These are phyloP conservation scores for Pogona vitticeps DNA, from an alignment of 2,113 vertebrate genomes.

Conservation along the genomic window DNA sequence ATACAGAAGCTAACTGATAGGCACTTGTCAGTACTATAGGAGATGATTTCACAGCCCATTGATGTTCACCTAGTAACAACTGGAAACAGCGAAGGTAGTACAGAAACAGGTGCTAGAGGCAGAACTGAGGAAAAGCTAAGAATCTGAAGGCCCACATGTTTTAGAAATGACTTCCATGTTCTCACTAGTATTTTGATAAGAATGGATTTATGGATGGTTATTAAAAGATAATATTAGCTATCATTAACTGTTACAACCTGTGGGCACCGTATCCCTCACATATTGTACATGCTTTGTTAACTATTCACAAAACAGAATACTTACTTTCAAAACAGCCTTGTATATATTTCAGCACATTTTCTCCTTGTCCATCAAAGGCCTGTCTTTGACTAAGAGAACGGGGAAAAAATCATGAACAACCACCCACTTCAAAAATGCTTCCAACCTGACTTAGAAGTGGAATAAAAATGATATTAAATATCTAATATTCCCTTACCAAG, in stretches of 20 bases:
- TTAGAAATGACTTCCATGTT: neutral
- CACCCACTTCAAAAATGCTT: slow-evolving; percentile 5
- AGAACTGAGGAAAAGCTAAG: neutral
- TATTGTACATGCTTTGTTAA: neutral
- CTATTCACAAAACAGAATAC: slow-evolving; percentile 35
- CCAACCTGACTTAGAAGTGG: neutral
- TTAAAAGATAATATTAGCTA: neutral
- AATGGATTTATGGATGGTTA: neutral
- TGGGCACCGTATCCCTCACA: too few species aligned
- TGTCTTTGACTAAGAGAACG: slow-evolving; percentile 31
- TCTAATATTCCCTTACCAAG: neutral
- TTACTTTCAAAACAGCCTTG: slow-evolving; percentile 77
- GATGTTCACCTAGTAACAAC: too few species aligned
- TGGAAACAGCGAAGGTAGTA: neutral
- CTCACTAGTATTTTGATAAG: neutral
- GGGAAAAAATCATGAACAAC: slow-evolving; percentile 15
- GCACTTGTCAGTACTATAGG: neutral
- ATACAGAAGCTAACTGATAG: neutral
- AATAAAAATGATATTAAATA: neutral
- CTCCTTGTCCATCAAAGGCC: slow-evolving; percentile 58
- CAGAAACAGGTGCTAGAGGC: neutral
- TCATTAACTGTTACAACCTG: neutral
- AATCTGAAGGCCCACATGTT: neutral
- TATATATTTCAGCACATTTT: slow-evolving; percentile 66
- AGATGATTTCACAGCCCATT: too few species aligned